Conservation (phyloP, 2,113 vertebrate genomes). For the Oxygymnocypris stewartii region DNA sequence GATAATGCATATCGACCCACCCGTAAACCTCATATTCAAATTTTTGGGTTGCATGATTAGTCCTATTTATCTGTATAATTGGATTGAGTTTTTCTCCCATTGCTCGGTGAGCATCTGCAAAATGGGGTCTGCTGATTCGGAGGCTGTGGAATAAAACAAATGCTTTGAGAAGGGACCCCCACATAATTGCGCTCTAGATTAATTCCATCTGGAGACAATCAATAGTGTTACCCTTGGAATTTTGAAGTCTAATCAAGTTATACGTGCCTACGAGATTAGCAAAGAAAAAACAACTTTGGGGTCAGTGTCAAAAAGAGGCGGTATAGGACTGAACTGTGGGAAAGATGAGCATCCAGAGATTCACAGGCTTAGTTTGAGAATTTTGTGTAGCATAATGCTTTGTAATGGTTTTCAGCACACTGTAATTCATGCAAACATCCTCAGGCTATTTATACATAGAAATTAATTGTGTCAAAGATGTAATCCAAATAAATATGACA, state of each 20-base stretch:
- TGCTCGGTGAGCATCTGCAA: constrained; percentile 57
- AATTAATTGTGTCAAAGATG: constrained; percentile 75
- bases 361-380: constrained; percentile 64
- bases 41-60: constrained; percentile 77
- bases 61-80: constrained; percentile 83
- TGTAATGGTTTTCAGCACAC: constrained; percentile 68
- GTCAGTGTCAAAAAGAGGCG: constrained; percentile 67
- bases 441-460: constrained; percentile 72
- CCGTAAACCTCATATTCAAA: constrained; percentile 77
- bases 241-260: constrained; percentile 71
- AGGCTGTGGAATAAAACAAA: constrained; percentile 61
- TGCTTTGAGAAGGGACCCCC: constrained; percentile 60
- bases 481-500: constrained; percentile 73
- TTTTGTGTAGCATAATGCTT: constrained; percentile 62
- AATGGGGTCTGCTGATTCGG: constrained; percentile 65
- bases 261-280: constrained; percentile 70
- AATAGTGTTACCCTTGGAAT: constrained; percentile 70
- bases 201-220: constrained; percentile 76
- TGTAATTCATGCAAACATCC: constrained; percentile 75
- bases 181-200: constrained; percentile 70
- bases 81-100: constrained; percentile 72
- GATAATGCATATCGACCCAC: constrained; percentile 77
- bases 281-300: constrained; percentile 70
- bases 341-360: constrained; percentile 71
- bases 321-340: constrained; percentile 63